Evolutionary conservation across 2,113 vertebrate species (phyloP), one percentile per base, ranked within the genome.

Genomic region (Lampris incognitus): DNA sequence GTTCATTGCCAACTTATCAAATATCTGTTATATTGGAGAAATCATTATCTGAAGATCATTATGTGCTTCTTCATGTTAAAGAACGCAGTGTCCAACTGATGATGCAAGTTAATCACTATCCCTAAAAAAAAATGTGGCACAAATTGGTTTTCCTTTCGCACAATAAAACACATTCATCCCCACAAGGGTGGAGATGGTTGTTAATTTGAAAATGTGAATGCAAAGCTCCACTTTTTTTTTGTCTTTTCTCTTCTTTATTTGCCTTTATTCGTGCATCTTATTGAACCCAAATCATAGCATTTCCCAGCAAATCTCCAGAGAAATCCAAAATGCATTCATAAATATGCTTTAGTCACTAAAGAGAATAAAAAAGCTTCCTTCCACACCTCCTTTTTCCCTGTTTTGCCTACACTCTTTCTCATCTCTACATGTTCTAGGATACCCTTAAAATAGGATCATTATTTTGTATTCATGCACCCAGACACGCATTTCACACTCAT

Each of bases 371-470:
- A 76, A 72, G 68, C 55, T 42, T 39, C 57, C 57, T 40, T 64
- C 70, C 69, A 60, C 8, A 50, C 50, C 11, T 3, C 36, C 40
- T 61, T 49, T 69, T 58, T 74, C 63, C 42, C 60, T 37, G 2
- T 73, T 13, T 54, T 8, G 71, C 65, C 39, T 61, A 9, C 59
- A 55, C 60, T 41, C 44, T 46, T 58, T 46, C 55, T 0, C 7
- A 60, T 54, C 51, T 48, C 49, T 81, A 63, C 10, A 4, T 7
- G 7, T 64, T 67, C 51, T 66, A 72, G 56, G 73, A 79, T 71
- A 79, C 72, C 57, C 85, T 88, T 84, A 84, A 88, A 85, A 87
- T 85, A 76, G 79, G 61, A 48, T 79, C 72, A 86, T 84, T 84
- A 85, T 83, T 78, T 85, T 67, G 78, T 68, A 66, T 86, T 89